phyloP scores from a whole-genome alignment of 1,140 invertebrate genomes.

The Papilio xuthus region DNA sequence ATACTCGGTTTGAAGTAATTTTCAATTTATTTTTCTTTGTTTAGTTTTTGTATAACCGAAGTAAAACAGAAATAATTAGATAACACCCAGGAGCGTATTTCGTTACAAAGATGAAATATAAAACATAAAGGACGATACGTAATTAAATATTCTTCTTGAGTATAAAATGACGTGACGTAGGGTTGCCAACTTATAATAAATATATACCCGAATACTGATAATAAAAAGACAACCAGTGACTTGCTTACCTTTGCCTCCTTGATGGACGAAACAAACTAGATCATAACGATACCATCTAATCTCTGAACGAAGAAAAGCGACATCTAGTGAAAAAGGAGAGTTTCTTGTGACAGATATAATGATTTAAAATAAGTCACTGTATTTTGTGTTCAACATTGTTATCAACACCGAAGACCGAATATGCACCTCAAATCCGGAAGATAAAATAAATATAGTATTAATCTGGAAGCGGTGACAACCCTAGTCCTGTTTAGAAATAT shows the following conservation, averaged over 20 bases:
- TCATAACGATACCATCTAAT: too few relatives aligned
- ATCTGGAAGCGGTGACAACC: neutral
- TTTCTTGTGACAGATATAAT: too few relatives aligned
- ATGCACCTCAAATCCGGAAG: too few relatives aligned
- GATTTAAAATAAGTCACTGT: too few relatives aligned
- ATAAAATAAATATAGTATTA: too few relatives aligned
- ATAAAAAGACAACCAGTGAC: neutral
- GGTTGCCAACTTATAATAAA: neutral
- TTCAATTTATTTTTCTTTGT: neutral
- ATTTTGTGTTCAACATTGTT: too few relatives aligned
- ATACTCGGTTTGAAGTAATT: neutral
- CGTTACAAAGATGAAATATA: conserved; percentile 15
- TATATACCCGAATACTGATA: neutral
- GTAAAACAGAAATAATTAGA: neutral
- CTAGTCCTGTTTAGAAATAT: neutral
- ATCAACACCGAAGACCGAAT: too few relatives aligned
- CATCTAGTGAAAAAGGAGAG: too few relatives aligned
- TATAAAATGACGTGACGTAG: conserved; percentile 21
- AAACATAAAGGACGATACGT: conserved; percentile 20
- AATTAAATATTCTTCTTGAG: conserved; percentile 31
- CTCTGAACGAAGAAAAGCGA: too few relatives aligned
- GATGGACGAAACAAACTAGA: neutral
- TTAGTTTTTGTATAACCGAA: neutral
- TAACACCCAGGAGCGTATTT: neutral
- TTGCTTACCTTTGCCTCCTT: neutral